Conservation (phyloP, 2,113 vertebrate species). For the Perca flavescens region DNA sequence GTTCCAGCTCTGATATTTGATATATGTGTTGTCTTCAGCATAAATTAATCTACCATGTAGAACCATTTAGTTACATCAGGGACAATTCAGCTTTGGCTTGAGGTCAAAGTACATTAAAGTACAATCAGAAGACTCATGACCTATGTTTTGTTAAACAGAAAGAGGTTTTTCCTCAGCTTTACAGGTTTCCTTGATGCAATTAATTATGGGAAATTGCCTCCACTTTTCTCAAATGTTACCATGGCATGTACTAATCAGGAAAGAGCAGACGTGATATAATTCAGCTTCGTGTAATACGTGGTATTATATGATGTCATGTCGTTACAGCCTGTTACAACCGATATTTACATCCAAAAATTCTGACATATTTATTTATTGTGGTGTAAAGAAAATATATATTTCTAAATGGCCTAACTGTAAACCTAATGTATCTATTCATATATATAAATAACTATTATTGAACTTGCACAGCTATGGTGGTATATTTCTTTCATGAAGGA, state of each 20-base stretch:
- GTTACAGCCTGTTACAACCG: too few species aligned
- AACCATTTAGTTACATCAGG: too few species aligned
- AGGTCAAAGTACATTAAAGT: too few species aligned
- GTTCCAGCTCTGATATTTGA: too few species aligned
- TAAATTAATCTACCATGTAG: too few species aligned
- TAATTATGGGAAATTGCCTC: neutral
- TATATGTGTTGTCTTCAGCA: too few species aligned
- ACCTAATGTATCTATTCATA: neutral
- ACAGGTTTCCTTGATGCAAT: too few species aligned
- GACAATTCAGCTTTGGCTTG: too few species aligned
- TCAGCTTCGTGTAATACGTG: neutral
- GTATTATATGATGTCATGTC: neutral
- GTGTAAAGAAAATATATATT: neutral
- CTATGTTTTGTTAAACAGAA: too few species aligned
- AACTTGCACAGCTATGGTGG: neutral
- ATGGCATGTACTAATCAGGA: neutral
- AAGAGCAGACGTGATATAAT: neutral
- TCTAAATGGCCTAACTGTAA: neutral
- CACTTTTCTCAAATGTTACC: neutral
- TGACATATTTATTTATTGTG: neutral
- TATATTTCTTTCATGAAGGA: neutral
- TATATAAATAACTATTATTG: neutral
- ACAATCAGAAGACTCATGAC: too few species aligned
- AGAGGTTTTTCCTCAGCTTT: too few species aligned
- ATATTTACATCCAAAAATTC: neutral